These are phyloP conservation scores for Acrocephalus kingi DNA, from an alignment of 2,113 vertebrate species.

Conservation along the genomic window DNA sequence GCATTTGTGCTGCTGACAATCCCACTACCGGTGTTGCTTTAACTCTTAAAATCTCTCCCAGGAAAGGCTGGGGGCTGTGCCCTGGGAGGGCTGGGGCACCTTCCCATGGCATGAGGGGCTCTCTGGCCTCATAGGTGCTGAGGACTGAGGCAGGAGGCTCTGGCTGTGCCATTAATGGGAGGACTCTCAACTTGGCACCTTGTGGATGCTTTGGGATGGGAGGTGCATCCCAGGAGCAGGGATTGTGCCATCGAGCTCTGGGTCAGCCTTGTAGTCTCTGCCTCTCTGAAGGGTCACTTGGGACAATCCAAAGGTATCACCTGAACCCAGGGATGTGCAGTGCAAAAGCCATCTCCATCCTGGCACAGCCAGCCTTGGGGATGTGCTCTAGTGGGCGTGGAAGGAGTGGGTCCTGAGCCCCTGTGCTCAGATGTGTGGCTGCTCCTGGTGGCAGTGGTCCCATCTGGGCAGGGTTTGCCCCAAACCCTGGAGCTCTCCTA, in stretches of 20 bases:
- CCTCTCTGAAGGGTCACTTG: neutral
- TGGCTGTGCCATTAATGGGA: fast-evolving
- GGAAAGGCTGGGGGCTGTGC: neutral
- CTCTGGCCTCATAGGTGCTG: neutral
- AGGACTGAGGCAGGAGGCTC: neutral
- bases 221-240: neutral
- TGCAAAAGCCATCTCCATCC: neutral
- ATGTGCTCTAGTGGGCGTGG: fast-evolving
- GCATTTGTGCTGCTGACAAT: slow-evolving; percentile 48
- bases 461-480: neutral
- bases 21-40: slow-evolving; percentile 35
- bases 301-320: neutral
- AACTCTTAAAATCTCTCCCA: slow-evolving; percentile 11
- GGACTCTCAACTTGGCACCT: neutral
- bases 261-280: neutral
- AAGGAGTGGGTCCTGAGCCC: neutral
- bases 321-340: fast-evolving
- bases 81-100: neutral
- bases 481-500: neutral
- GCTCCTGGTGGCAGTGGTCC: fast-evolving
- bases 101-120: fast-evolving
- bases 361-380: neutral
- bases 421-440: fast-evolving
- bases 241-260: fast-evolving
- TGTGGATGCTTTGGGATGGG: neutral